Conservation (phyloP, 2,113 vertebrate genomes). For the Oncorhynchus tshawytscha region DNA sequence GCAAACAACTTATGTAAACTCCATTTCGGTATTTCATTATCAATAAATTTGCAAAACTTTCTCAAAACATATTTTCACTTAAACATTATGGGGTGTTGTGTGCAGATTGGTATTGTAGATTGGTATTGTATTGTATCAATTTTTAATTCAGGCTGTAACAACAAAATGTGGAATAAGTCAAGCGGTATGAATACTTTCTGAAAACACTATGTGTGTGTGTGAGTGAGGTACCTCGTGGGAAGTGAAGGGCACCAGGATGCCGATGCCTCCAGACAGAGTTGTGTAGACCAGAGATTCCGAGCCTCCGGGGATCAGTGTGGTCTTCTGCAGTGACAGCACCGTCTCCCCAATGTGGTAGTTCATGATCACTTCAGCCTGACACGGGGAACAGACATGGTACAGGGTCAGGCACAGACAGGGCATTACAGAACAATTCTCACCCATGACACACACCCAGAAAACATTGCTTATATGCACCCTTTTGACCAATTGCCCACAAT, state of each 20-base stretch:
- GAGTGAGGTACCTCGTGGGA: conserved; percentile 87
- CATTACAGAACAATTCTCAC: background rate
- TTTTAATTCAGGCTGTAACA: no score
- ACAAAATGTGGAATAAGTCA: no score
- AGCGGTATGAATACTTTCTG: no score
- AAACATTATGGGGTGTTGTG: no score
- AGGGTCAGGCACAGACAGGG: background rate
- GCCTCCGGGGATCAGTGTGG: conserved; percentile 94
- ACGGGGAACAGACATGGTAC: background rate
- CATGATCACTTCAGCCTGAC: conserved; percentile 92
- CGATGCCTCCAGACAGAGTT: conserved; percentile 93
- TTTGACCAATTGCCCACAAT: conserved; percentile 28
- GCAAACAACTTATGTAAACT: no score
- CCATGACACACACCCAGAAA: background rate
- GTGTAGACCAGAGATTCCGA: conserved; percentile 97
- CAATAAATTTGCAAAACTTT: no score
- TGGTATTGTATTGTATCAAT: no score
- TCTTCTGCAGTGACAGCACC: conserved; percentile 94
- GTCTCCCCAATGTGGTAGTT: conserved; percentile 98
- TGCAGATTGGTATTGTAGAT: no score
- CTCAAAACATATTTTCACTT: no score
- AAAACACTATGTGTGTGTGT: background rate
- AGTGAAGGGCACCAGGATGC: conserved; percentile 96
- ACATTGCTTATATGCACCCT: conserved; percentile 42
- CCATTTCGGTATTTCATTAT: no score